Percentiles rank a stretch among this genome's conserved stretches.
Evolutionary conservation across 2,888 invertebrate species (phyloP).

Genomic region (Cheilosia grossa): DNA sequence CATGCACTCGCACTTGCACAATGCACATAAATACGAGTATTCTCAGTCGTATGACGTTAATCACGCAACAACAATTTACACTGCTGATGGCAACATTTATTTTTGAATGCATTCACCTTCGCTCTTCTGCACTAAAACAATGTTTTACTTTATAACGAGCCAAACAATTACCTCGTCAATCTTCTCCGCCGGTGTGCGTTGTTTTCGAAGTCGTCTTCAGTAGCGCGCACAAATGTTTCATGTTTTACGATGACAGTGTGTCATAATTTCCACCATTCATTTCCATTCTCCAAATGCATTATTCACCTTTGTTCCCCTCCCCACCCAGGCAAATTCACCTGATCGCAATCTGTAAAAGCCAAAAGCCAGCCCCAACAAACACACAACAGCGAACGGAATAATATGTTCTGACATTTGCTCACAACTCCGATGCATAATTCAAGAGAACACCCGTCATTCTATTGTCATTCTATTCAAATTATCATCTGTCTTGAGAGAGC

Average conservation of each 20-base stretch:
- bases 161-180: constrained; percentile 73
- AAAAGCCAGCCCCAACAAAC: constrained; percentile 39
- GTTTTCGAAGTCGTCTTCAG: constrained; percentile 21
- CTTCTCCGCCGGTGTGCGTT: constrained; percentile 19
- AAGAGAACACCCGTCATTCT: constrained; percentile 73
- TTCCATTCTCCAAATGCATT: constrained; percentile 72
- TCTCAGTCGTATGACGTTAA: too few species aligned
- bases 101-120: too few species aligned
- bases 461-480: constrained; percentile 75
- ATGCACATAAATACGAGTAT: too few species aligned
- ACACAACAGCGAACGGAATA: constrained; percentile 25
- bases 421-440: constrained; percentile 73
- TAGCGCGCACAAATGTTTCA: constrained; percentile 58
- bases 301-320: constrained; percentile 43
- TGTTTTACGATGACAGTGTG: constrained; percentile 74
- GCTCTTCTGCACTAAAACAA: constrained; percentile 33
- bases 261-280: constrained; percentile 72
- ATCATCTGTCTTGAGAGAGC: constrained; percentile 65
- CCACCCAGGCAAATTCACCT: constrained; percentile 49
- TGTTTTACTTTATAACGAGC: constrained; percentile 67
- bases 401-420: constrained; percentile 70
- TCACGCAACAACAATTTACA: too few species aligned
- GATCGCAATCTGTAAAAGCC: constrained; percentile 69
- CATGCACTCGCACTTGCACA: too few species aligned
- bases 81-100: too few species aligned